Evolutionary conservation across 2,888 invertebrate genomes (phyloP).

Genomic region (Dolichomitus sp.): DNA sequence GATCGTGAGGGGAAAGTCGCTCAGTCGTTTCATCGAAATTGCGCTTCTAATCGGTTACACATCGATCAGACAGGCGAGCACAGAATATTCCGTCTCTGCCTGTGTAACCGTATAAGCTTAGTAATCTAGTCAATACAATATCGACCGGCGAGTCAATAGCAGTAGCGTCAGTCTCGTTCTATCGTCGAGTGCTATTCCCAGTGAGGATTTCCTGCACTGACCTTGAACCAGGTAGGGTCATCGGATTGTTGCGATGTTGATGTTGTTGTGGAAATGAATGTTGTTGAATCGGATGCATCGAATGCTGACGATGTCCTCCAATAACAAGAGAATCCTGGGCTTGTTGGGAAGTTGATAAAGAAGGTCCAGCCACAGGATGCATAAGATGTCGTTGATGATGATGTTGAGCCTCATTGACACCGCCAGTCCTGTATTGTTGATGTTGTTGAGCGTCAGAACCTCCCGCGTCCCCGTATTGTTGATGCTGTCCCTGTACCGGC

Average conservation of each 20-base stretch:
- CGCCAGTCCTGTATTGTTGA: conserved; percentile 63
- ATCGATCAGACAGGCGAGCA: conserved; percentile 19
- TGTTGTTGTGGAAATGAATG: conserved; percentile 56
- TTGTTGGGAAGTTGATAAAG: conserved; percentile 6
- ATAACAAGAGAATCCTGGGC: conserved; percentile 7
- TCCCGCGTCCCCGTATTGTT: conserved; percentile 65
- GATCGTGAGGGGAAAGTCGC: background rate
- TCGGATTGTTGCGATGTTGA: conserved; percentile 30
- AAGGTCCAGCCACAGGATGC: conserved; percentile 62
- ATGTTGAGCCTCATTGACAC: conserved; percentile 69
- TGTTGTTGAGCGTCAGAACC: conserved; percentile 66
- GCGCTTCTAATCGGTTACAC: conserved; percentile 3
- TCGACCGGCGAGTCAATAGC: conserved; percentile 31
- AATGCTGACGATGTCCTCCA: conserved; percentile 60
- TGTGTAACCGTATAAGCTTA: background rate
- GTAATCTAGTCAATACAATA: conserved; percentile 18
- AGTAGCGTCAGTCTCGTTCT: conserved; percentile 17
- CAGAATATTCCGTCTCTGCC: conserved; percentile 11
- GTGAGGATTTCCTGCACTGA: conserved; percentile 54
- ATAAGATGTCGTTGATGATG: conserved; percentile 67
- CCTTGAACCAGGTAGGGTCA: conserved; percentile 63
- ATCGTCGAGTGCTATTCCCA: conserved; percentile 32
- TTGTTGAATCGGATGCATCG: conserved; percentile 44
- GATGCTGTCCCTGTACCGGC: conserved; percentile 71
- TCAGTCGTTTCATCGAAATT: conserved; percentile 12